Base-by-base conservation (phyloP, 2,113 vertebrate genomes). In the Athene noctua region DNA sequence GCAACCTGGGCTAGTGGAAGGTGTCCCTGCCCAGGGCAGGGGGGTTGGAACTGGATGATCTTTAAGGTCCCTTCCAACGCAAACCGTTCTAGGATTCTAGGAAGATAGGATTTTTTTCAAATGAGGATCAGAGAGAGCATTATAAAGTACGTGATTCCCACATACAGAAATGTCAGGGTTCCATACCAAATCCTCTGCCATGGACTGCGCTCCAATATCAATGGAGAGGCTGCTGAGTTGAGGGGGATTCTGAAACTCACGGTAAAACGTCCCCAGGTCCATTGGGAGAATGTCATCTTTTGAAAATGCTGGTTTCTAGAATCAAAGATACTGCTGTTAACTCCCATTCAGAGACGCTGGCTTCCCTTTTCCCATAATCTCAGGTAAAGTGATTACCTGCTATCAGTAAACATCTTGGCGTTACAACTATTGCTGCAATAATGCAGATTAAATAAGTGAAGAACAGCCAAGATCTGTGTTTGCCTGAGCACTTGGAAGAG, bases 211-310 rank as follows among this genome's bases (percentile, higher is more conserved):
- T 91, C 99, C 99, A 92, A 99, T 99, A 90, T 99, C 99, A 44
- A 99, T 98, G 17, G 99, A 99, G 86, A 99, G 98, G 96, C 99
- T 99, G 97, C 99, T 98, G 81, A 99, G 98, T 90, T 99, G 99
- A 58, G 99, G 99, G 13, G 99, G 99, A 90, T 99, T 99, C 97
- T 99, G 99, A 97, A 99, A 99, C 97, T 99, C 99, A 78, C 99
- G 98, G 97, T 99, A 99, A 97, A 99, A 99, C 1, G 99, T 99
- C 44, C 99, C 99, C 95, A 99, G 95, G 96, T 99, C 99, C 99
- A 99, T 99, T 8, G 99, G 99, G 96, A 99, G 93, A 96, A 99
- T 98, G 96, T 99, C 99, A 16, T 99, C 99, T 97, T 99, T 99
- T 80, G 99, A 99, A 98, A 99, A 99, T 20, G 99, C 99, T 17